Conservation (phyloP, 2,113 vertebrate genomes). For the Symphodus melops region DNA sequence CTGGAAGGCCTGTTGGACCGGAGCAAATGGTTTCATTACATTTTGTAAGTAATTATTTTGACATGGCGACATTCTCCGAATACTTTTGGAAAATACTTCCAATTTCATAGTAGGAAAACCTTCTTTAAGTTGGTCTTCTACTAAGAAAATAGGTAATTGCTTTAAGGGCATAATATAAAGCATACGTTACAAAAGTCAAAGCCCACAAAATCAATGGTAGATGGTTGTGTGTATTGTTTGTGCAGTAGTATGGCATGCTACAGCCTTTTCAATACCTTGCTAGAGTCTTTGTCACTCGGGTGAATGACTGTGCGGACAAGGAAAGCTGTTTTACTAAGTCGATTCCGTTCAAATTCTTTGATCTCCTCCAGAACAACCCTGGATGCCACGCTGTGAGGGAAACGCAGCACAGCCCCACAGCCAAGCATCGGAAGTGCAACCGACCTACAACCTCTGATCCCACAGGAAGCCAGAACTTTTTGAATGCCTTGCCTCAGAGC, state of each 20-base stretch:
- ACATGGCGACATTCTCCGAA: no score
- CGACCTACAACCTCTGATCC: constrained; percentile 41
- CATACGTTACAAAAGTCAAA: no score
- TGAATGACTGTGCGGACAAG: constrained; percentile 64
- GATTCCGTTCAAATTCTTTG: constrained; percentile 32
- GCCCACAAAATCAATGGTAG: no score
- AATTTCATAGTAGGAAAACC: no score
- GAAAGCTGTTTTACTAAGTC: constrained; percentile 11
- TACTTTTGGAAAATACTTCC: no score
- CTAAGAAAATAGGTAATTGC: no score
- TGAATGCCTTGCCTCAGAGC: constrained; percentile 51
- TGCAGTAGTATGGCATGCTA: no score
- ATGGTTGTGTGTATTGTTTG: no score
- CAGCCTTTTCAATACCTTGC: constrained; percentile 51
- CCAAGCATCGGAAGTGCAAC: constrained; percentile 73
- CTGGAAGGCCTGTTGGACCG: constrained; percentile 59
- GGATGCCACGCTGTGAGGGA: constrained; percentile 57
- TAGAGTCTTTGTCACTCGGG: constrained; percentile 57
- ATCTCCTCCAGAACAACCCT: constrained; percentile 65
- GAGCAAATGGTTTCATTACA: background rate
- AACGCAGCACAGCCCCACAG: constrained; percentile 50
- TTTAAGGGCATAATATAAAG: no score
- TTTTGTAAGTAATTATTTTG: no score
- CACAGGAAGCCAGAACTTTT: constrained; percentile 52
- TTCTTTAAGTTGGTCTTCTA: no score